A percentile compares a stretch with the other conserved stretches of the same genome.
Evolutionary conservation across 2,888 invertebrate genomes (phyloP).

Genomic region (Escarpia spicata): DNA sequence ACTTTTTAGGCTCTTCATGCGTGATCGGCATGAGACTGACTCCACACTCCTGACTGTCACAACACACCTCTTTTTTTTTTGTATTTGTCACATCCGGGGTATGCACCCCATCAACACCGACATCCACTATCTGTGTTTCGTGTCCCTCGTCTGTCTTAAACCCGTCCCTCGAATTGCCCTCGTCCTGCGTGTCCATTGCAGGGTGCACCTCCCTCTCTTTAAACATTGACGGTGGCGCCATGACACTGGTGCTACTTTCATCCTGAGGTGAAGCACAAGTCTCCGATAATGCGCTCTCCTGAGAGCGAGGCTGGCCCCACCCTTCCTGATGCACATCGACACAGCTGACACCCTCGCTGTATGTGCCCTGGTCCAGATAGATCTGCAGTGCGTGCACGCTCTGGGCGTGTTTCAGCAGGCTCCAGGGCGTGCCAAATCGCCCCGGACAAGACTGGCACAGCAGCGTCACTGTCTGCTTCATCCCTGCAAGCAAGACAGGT

Average conservation of each 20-base stretch:
- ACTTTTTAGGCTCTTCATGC: constrained; percentile 52
- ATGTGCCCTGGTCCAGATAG: constrained; percentile 39
- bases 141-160: not conserved
- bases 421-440: constrained; percentile 57
- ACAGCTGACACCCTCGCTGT: not conserved
- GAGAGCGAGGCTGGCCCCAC: not conserved
- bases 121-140: constrained; percentile 6
- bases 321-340: not conserved
- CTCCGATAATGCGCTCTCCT: constrained; percentile 1
- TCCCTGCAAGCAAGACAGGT: not conserved
- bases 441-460: constrained; percentile 54
- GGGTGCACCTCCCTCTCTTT: not conserved
- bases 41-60: constrained; percentile 51
- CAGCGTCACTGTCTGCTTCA: constrained; percentile 32
- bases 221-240: not conserved
- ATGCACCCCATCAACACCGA: not conserved
- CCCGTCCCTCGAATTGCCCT: constrained; percentile 2
- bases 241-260: not conserved
- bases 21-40: constrained; percentile 53
- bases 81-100: not conserved
- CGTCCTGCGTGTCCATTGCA: not conserved
- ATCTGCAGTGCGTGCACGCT: constrained; percentile 54
- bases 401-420: constrained; percentile 58
- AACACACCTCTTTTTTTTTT: constrained; percentile 40
- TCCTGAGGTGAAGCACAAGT: not conserved